These are phyloP conservation scores for Miniopterus natalensis DNA, from an alignment of 2,113 vertebrate species.

Conservation along the genomic window DNA sequence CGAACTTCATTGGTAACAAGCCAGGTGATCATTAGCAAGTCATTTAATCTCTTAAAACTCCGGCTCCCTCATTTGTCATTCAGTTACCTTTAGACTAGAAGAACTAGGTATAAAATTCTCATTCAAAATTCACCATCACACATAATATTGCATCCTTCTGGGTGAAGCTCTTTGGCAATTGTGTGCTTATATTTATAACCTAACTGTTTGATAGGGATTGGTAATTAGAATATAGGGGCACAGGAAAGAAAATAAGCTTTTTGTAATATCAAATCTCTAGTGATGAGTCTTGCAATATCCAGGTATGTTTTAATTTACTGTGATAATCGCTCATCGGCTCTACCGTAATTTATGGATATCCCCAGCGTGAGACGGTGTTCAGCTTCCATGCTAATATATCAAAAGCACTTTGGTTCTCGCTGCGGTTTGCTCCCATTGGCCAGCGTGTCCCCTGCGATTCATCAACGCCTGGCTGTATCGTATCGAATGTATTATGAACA, in stretches of 20 bases:
- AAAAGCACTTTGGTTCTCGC: not conserved
- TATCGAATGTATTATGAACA: slow-evolving; percentile 44
- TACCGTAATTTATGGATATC: not conserved
- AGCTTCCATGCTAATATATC: not conserved
- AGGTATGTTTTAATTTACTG: not conserved
- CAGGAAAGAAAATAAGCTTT: not conserved
- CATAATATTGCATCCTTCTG: not conserved
- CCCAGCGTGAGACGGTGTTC: not conserved
- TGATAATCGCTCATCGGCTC: not conserved
- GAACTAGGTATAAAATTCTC: not conserved
- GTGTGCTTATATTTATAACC: not conserved
- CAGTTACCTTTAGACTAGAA: not conserved
- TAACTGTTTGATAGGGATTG: not conserved
- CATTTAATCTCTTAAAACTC: not conserved
- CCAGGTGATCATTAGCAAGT: not conserved
- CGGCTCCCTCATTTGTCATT: not conserved
- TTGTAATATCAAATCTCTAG: not conserved
- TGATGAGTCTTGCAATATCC: not conserved
- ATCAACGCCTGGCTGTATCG: not conserved
- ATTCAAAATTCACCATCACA: not conserved
- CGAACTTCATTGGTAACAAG: not conserved
- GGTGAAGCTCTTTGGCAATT: not conserved
- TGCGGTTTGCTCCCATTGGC: not conserved
- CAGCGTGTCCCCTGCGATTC: not conserved
- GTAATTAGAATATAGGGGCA: not conserved